Evolutionary conservation across 2,888 invertebrate species (phyloP), one percentile per base, ranked within the genome.

Genomic region (Alentia gelatinosa): DNA sequence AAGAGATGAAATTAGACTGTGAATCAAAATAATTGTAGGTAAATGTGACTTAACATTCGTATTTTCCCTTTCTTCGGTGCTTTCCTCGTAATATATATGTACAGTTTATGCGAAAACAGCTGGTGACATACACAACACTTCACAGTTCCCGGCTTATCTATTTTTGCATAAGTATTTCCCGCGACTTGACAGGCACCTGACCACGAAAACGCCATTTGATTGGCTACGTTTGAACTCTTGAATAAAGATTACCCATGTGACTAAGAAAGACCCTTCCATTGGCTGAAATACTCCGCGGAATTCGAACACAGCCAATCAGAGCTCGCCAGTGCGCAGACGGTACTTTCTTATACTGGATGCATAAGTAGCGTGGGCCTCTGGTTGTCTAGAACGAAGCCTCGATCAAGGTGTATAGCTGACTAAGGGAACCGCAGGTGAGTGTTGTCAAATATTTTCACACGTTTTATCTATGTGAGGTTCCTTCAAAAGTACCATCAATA

Each of bases 301-400:
- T 94, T 93, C 91, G 92, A 93, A 92, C 83, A 92, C 33, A 90
- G 91, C 95, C 95, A 95, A 95, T 95, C 92, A 92, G 89, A 92
- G 35, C 9, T 0, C 5, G 40, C 26, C 7, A 89, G 63, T 47
- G 39, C 19, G 63, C 91, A 74, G 83, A 56, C 91, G 56, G 63
- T 33, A 39, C 89, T 75, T 15, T 89, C 89, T 63, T 89, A 89
- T 89, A 63, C 26, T 89, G 63, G 89, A 12, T 89, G 89, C 89
- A 89, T 89, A 89, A 89, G 89, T 89, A 89, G 89, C 89, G 89
- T 89, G 63, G 63, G 89, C 68, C 89, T 68, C 56, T 89, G 68
- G 37, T 89, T 35, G n/a, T 33, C 63, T 89, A 50, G 26, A 40
- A 86, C 33, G 79, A 50, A 42, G 83, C 39, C 83, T 35, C 1